These are phyloP conservation scores for Masticophis lateralis DNA, from an alignment of 2,797 vertebrate genomes.

Conservation along the genomic window DNA sequence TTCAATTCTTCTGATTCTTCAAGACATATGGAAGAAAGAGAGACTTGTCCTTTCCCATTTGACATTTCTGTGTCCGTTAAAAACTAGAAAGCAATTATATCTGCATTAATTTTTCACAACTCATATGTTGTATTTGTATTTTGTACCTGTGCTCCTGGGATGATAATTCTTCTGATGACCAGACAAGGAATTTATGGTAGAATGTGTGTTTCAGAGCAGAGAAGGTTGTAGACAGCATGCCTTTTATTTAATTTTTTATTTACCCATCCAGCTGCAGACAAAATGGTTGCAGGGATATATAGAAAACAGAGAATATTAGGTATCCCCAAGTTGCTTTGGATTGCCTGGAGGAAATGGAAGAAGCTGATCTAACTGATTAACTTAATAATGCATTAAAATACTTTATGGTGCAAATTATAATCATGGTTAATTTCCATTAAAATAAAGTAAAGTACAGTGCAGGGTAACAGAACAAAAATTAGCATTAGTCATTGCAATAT, in stretches of 20 bases:
- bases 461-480: not conserved
- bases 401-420: not conserved
- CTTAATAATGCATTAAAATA: not conserved
- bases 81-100: not conserved
- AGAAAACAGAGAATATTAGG: not conserved
- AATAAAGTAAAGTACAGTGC: not conserved
- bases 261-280: not conserved
- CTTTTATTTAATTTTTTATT: not conserved
- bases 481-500: not conserved
- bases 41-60: not conserved
- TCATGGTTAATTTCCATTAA: not conserved
- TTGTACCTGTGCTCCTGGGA: not conserved
- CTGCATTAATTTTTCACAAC: not conserved
- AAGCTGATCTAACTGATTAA: not conserved
- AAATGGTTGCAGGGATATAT: not conserved
- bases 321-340: not conserved
- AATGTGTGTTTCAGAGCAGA: not conserved
- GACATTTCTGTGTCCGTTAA: not conserved
- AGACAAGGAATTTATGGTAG: not conserved
- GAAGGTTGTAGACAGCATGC: not conserved
- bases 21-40: not conserved
- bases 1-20: not conserved
- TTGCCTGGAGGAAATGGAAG: not conserved
- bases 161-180: not conserved
- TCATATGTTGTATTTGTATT: not conserved